Evolutionary conservation across 2,888 invertebrate genomes (phyloP).

Genomic region (Escarpia spicata): DNA sequence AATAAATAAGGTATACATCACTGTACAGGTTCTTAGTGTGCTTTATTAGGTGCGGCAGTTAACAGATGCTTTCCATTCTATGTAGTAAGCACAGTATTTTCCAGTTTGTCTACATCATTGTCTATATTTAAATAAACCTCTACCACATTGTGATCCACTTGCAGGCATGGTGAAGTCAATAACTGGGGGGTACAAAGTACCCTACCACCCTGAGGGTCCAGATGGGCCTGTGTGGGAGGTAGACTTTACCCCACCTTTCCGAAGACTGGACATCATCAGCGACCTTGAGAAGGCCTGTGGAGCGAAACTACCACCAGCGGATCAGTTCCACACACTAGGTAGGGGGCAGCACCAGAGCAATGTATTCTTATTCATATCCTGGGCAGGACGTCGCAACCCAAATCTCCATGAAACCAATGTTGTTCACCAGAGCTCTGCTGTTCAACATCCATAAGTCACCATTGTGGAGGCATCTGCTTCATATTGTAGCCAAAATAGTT

Average conservation of each 20-base stretch:
- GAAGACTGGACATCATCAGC: conserved; percentile 88
- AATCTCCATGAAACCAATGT: too few species aligned
- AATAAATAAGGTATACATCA: too few species aligned
- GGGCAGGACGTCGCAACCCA: too few species aligned
- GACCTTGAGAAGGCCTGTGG: conserved; percentile 83
- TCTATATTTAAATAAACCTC: not conserved
- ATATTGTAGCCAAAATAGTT: too few species aligned
- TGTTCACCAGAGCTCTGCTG: too few species aligned
- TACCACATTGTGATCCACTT: not conserved
- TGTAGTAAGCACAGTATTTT: not conserved
- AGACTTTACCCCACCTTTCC: conserved; percentile 98
- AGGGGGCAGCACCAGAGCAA: not conserved
- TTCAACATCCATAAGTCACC: too few species aligned
- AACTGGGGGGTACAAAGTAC: conserved; percentile 88
- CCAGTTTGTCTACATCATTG: not conserved
- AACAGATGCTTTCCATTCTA: too few species aligned
- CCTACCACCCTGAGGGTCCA: conserved; percentile 82
- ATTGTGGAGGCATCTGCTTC: too few species aligned
- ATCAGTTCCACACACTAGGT: conserved; percentile 64
- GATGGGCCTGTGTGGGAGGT: conserved; percentile 85
- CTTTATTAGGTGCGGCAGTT: too few species aligned
- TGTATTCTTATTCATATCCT: too few species aligned
- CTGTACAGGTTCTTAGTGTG: too few species aligned
- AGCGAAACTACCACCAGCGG: conserved; percentile 66
- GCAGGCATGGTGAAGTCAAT: conserved; percentile 92